Percentiles rank a stretch among this genome's conserved stretches.
Evolutionary conservation across 2,888 invertebrate species (phyloP).

Genomic region (Drosophila buzzatii): DNA sequence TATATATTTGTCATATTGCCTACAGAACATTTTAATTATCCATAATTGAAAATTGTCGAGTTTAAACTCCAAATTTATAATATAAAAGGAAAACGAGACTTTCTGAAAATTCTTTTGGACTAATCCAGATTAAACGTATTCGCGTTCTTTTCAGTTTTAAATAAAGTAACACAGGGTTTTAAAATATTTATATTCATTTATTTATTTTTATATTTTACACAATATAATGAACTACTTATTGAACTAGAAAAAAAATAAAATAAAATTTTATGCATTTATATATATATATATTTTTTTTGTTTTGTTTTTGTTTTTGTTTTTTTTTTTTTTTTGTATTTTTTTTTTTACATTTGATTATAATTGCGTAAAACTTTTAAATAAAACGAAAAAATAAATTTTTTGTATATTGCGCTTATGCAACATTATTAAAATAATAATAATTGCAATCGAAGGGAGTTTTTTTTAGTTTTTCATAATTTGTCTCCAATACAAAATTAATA

Average conservation of each 20-base stretch:
- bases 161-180: background rate
- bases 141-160: background rate
- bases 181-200: conserved; percentile 74
- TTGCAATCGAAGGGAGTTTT: conserved; percentile 55
- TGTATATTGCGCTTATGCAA: conserved; percentile 39
- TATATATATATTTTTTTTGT: conserved; percentile 30
- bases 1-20: no score
- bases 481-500: conserved; percentile 40
- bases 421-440: conserved; percentile 42
- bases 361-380: conserved; percentile 42
- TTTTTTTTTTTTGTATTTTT: conserved; percentile 25
- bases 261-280: conserved; percentile 35
- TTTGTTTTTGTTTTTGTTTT: conserved; percentile 11
- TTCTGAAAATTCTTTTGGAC: no score
- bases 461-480: conserved; percentile 5
- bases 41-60: no score
- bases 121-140: no score
- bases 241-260: conserved; percentile 64
- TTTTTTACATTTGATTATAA: conserved; percentile 26
- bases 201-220: conserved; percentile 76
- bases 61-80: no score
- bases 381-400: conserved; percentile 49
- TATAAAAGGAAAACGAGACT: no score
- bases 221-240: conserved; percentile 78
- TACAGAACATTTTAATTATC: no score